Evolutionary conservation across 2,888 invertebrate species (phyloP).

Genomic region (Oligia fasciuncula): DNA sequence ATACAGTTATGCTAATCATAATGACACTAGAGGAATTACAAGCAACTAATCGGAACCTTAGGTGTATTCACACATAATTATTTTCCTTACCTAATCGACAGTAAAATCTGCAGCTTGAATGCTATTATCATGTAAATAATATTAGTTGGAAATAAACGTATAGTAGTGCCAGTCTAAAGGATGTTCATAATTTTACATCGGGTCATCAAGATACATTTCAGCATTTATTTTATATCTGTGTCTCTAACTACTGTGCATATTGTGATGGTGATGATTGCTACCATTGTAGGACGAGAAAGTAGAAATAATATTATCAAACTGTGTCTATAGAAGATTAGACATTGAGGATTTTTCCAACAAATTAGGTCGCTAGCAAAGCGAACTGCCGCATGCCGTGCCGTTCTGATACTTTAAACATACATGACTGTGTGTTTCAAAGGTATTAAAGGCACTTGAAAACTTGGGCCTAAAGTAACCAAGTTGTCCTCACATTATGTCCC

Average conservation of each 20-base stretch:
- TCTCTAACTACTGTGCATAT: constrained; percentile 59
- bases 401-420: constrained; percentile 1
- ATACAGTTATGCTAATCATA: constrained; percentile 53
- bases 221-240: constrained; percentile 23
- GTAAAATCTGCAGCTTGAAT: constrained; percentile 16
- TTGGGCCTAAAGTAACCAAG: background rate
- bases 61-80: constrained; percentile 30
- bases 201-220: constrained; percentile 29
- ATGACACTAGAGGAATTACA: constrained; percentile 53
- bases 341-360: constrained; percentile 33
- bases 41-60: constrained; percentile 60
- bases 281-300: constrained; percentile 32
- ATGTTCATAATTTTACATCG: constrained; percentile 51
- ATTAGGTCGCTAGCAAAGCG: constrained; percentile 8
- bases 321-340: constrained; percentile 37
- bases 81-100: constrained; percentile 34
- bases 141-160: constrained; percentile 22
- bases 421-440: background rate
- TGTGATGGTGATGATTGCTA: constrained; percentile 45
- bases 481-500: constrained; percentile 14
- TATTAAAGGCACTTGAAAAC: background rate
- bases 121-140: constrained; percentile 10
- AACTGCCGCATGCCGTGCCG: too few relatives aligned
- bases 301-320: constrained; percentile 31
- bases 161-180: constrained; percentile 31